Base-by-base conservation (phyloP, 2,113 vertebrate species). In the Corythoichthys intestinalis region DNA sequence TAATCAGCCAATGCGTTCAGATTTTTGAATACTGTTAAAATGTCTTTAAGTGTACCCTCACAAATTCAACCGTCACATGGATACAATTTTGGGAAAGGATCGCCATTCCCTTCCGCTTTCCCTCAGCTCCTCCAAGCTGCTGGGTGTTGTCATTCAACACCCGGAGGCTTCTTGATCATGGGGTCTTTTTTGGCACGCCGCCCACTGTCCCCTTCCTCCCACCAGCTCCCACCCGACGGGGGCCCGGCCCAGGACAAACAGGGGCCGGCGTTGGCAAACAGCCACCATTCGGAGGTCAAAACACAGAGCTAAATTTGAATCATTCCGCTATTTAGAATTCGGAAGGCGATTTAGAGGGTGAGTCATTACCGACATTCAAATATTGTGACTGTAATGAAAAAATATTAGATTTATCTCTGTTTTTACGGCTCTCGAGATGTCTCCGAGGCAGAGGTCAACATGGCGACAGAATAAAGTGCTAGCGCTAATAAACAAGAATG, bases 141-240 rank as follows among this genome's bases (percentile, higher is more conserved):
- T 88, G 90, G 88, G 82, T 57, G 81, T 78, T 83, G 86, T 91
- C 89, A 86, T 77, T 92, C 88, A 90, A 75, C 90, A 88, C 81
- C 72, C 67, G 64, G 66, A 20, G 38, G 61, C 68, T 82, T 79
- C 80, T 74, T 86, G 72, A 87, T 86, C 87, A 81, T 68, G 76
- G 77, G 75, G 87, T 76, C 74, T 79, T 71, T 56, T 75, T 80
- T 88, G 87, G 87, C 86, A 74, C 1, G 12, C 69, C 65, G 78
- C 78, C 82, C 74, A 76, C 70, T 77, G 63, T 83, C 72, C 73
- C 73, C 77, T 73, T 77, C 54, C 11, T 28, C 56, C 53, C 50
- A 2, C 15, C 10, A 56, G 39, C 78, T 83, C 84, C 87, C 77
- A 68, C 79, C 82, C 76, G 71, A 77, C 70, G 60, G 76, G 74